phyloP scores from a whole-genome alignment of 2,797 vertebrate species.

The Chelon labrosus region DNA sequence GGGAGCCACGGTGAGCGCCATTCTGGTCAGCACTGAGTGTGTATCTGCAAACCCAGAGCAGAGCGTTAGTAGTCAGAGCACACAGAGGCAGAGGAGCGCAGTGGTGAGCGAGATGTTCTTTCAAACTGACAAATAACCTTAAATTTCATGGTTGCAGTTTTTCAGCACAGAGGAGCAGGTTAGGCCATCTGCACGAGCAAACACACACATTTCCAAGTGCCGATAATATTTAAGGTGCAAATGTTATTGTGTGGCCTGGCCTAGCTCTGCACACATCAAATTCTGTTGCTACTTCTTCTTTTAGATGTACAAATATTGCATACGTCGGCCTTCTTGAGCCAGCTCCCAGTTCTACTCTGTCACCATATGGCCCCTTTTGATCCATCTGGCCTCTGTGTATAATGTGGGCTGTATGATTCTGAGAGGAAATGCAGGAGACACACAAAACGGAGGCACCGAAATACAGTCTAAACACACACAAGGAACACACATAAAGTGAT shows the following conservation, averaged over 20 bases:
- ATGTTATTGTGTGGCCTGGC: neutral
- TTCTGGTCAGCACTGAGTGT: slow-evolving; percentile 9
- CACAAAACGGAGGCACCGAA: neutral
- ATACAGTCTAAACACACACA: slow-evolving; percentile 7
- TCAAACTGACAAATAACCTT: slow-evolving; percentile 57
- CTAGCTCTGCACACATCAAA: neutral
- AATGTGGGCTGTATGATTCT: slow-evolving; percentile 31
- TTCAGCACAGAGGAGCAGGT: slow-evolving; percentile 2
- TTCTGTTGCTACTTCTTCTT: slow-evolving; percentile 12
- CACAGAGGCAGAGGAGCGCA: slow-evolving; percentile 37
- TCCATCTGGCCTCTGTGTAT: slow-evolving; percentile 47
- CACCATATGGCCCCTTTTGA: slow-evolving; percentile 66
- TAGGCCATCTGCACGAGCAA: neutral
- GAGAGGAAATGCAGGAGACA: slow-evolving; percentile 24
- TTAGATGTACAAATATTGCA: slow-evolving; percentile 48
- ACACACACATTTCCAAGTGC: neutral
- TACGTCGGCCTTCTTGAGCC: slow-evolving; percentile 22
- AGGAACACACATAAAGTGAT: neutral
- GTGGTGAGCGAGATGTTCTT: slow-evolving; percentile 39
- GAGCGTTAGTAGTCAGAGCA: slow-evolving; percentile 64
- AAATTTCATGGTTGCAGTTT: slow-evolving; percentile 43
- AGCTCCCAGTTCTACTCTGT: slow-evolving; percentile 32
- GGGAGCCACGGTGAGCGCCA: slow-evolving; percentile 15
- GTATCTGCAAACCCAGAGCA: slow-evolving; percentile 28
- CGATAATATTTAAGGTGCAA: neutral